These are phyloP conservation scores for Bovichtus diacanthus DNA, from an alignment of 2,797 vertebrate species.

Conservation along the genomic window DNA sequence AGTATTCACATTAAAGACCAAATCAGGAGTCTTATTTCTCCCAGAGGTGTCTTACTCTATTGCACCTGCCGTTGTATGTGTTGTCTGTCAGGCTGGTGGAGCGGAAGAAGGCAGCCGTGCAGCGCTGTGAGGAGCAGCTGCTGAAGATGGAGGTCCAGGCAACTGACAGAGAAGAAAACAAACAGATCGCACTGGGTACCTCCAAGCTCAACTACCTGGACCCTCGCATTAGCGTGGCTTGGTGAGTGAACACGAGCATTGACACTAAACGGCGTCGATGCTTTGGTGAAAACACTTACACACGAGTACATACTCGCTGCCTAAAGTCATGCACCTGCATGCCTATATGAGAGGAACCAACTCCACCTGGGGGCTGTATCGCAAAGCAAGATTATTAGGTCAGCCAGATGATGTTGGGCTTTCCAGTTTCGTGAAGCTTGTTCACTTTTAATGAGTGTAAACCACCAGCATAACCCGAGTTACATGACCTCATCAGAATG, in stretches of 20 bases:
- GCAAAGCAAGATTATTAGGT: neutral
- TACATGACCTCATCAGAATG: neutral
- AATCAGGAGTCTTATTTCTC: neutral
- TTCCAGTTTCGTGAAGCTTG: neutral
- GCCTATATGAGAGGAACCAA: neutral
- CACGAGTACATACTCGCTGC: neutral
- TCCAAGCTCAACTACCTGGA: conserved; percentile 91
- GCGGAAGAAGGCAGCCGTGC: conserved; percentile 81
- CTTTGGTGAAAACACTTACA: neutral
- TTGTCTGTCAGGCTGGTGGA: conserved; percentile 79
- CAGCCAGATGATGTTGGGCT: neutral
- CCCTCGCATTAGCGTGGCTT: conserved; percentile 88
- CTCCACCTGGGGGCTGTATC: neutral
- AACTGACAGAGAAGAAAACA: conserved; percentile 88
- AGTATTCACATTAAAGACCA: neutral
- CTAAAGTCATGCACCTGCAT: neutral
- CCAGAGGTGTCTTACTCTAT: neutral
- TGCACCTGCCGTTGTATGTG: neutral
- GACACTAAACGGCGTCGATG: neutral
- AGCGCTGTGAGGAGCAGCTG: conserved; percentile 85
- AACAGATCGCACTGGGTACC: conserved; percentile 88
- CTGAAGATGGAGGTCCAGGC: conserved; percentile 89
- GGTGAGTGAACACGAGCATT: conserved; percentile 68
- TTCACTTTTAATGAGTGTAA: neutral
- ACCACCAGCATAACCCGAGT: neutral